These are phyloP conservation scores for Chrysochloris asiatica DNA, from an alignment of 2,113 vertebrate genomes.

Conservation along the genomic window DNA sequence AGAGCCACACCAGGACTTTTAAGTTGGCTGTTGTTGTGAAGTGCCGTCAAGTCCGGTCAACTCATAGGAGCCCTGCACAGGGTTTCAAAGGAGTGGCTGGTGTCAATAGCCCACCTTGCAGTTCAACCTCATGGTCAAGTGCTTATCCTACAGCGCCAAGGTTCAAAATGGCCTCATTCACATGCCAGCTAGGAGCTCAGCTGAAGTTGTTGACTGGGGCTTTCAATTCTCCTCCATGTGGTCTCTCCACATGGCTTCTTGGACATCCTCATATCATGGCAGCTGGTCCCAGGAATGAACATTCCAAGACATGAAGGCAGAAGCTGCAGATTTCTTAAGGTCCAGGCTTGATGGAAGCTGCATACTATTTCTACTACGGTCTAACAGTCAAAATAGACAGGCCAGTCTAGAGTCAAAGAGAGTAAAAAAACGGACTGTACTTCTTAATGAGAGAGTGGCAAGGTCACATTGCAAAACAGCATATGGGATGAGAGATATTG, in stretches of 20 bases:
- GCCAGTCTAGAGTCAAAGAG: not conserved
- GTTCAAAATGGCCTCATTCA: not conserved
- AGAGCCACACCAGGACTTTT: too few relatives aligned
- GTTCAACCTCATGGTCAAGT: too few relatives aligned
- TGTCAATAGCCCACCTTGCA: too few relatives aligned
- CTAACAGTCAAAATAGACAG: not conserved
- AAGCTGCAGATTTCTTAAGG: constrained; percentile 39
- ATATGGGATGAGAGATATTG: not conserved
- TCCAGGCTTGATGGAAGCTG: too few relatives aligned
- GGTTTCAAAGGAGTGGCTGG: too few relatives aligned
- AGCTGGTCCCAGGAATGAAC: constrained; percentile 22
- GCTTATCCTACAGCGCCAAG: too few relatives aligned
- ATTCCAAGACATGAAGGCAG: not conserved
- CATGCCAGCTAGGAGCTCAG: not conserved
- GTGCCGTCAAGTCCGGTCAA: too few relatives aligned
- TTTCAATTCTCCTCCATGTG: constrained; percentile 1
- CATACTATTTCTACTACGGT: too few relatives aligned
- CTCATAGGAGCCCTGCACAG: too few relatives aligned
- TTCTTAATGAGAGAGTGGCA: not conserved
- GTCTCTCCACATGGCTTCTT: not conserved
- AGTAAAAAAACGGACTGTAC: constrained; percentile 9
- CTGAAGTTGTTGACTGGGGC: not conserved
- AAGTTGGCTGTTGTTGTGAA: too few relatives aligned
- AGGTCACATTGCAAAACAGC: not conserved
- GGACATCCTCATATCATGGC: not conserved